Base-by-base conservation (phyloP, 2,888 invertebrate species). In the Marronus borbonicus region DNA sequence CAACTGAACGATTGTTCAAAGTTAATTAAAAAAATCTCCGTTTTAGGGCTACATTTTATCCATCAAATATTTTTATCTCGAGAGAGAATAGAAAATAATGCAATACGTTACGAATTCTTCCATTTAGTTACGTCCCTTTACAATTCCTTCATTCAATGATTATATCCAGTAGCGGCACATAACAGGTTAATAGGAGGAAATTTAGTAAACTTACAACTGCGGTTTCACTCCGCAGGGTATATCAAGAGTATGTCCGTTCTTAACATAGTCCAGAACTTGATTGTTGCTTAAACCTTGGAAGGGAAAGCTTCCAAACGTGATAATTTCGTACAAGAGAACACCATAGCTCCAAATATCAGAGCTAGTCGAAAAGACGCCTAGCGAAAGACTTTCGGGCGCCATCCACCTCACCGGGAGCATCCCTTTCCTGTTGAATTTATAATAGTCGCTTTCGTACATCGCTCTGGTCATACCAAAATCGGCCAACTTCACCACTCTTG, bases 401-500 rank as follows among this genome's bases (percentile, higher is more conserved):
- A 97, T 97, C 97, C 97, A 97, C 80, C 97, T 91, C 8, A 97
- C 96, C 0, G 97, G 97, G 82, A 97, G 89, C 94, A 96, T 94
- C 86, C 95, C 95, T 89, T 95, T 95, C 80, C 96, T 92, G 85
- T 94, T 95, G 87, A 97, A 97, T 81, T 94, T 93, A 89, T 97
- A 97, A 88, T 97, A 97, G 87, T 97, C 97, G 81, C 94, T 94
- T 84, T 97, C 96, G 87, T 93, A 95, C 87, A 95, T 95, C 0
- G 95, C 93, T 64, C 97, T 91, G 1, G 97, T 95, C 97, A 97
- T 97, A 60, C 97, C 97, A 88, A 97, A 98, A 88, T 98, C 97
- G 1, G 94, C 95, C 94, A 97, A 89, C 95, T 98, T 82, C 90
- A 94, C 91, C 86, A 96, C 87, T 70, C 92, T 89, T 83, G 91